Percentiles rank a stretch among this genome's conserved stretches.
phyloP scores from a whole-genome alignment of 1,140 invertebrate species.

The Heliconius himera region DNA sequence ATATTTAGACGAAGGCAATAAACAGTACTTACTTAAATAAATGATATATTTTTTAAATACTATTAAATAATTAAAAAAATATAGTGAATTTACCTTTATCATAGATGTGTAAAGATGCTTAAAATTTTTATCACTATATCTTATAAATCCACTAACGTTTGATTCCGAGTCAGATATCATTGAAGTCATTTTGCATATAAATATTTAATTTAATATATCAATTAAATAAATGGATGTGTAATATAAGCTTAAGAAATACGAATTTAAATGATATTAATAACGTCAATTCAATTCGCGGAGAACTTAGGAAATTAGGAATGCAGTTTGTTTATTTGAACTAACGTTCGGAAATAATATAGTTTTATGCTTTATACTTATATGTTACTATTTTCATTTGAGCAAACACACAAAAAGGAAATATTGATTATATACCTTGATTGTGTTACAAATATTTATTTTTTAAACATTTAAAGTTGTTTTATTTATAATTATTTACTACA shows the following conservation, averaged over 20 bases:
- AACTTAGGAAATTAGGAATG: background rate
- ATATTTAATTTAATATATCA: background rate
- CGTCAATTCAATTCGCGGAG: background rate
- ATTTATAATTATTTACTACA: background rate
- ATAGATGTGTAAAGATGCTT: slow-evolving; percentile 66
- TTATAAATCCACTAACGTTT: slow-evolving; percentile 72
- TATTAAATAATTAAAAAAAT: background rate
- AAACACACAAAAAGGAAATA: background rate
- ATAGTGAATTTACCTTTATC: slow-evolving; percentile 53
- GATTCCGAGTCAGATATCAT: slow-evolving; percentile 69
- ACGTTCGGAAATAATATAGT: background rate
- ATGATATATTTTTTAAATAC: too few relatives aligned
- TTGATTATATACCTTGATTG: background rate
- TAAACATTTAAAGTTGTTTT: background rate
- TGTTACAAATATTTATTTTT: background rate
- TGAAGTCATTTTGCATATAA: slow-evolving; percentile 55
- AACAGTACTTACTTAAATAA: too few relatives aligned
- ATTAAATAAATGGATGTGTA: background rate
- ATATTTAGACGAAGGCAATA: background rate
- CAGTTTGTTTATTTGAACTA: background rate
- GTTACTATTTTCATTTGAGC: background rate
- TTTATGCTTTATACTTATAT: background rate
- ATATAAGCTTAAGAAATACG: background rate
- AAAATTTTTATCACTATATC: slow-evolving; percentile 64
- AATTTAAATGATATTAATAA: background rate